phyloP scores from a whole-genome alignment of 2,113 vertebrate species.

The Opisthocomus hoazin region DNA sequence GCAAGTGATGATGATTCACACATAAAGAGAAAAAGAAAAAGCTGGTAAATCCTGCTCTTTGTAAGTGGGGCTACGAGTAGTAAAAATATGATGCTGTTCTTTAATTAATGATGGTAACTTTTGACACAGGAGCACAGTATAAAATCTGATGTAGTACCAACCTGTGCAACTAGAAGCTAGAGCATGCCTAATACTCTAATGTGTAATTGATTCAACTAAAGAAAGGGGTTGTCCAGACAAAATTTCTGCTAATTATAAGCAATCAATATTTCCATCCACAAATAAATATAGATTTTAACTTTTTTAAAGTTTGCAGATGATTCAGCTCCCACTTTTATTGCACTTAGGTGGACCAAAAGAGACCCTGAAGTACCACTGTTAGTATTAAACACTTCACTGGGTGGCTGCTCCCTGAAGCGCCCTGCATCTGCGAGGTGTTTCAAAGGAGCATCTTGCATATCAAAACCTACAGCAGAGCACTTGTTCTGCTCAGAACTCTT shows the following conservation, averaged over 20 bases:
- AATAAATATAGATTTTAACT: neutral
- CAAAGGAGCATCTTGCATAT: neutral
- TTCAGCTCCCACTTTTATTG: neutral
- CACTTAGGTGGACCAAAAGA: neutral
- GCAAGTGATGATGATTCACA: neutral
- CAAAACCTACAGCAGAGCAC: neutral
- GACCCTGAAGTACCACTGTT: neutral
- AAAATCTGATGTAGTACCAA: neutral
- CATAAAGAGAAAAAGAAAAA: neutral
- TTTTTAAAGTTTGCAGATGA: neutral
- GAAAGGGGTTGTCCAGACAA: neutral
- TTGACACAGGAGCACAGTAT: neutral
- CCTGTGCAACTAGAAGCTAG: neutral
- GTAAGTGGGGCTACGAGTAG: neutral
- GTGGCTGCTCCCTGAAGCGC: neutral
- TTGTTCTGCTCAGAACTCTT: neutral
- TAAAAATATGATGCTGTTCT: neutral
- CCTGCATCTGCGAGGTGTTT: neutral
- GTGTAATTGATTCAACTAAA: neutral
- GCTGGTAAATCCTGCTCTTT: neutral
- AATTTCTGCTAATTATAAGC: neutral
- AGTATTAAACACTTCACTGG: neutral
- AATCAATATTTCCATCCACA: neutral
- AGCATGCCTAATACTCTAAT: neutral
- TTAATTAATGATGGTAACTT: neutral